phyloP scores from a whole-genome alignment of 2,888 invertebrate species.

The Dolichomitus sp. region DNA sequence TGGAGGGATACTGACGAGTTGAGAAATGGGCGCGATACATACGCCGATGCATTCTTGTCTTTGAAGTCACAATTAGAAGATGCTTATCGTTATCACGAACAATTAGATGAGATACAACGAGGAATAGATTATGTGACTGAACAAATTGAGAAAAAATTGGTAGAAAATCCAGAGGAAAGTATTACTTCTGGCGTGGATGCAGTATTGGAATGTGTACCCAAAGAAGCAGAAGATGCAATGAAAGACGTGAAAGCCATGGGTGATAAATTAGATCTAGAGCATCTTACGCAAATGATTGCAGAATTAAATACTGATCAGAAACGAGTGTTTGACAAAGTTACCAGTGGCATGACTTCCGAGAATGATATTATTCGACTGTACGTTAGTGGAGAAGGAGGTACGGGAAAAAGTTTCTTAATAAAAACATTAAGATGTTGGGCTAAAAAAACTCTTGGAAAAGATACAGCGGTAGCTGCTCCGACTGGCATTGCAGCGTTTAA shows the following conservation, averaged over 20 bases:
- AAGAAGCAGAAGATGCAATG: conserved; percentile 70
- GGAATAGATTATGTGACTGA: conserved; percentile 47
- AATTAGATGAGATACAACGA: conserved; percentile 1
- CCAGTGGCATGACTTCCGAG: conserved; percentile 11
- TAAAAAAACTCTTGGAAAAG: conserved; percentile 69
- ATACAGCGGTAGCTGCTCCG: conserved; percentile 74
- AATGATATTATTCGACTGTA: conserved; percentile 64
- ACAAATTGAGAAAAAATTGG: conserved; percentile 34
- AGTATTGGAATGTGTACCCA: too few species aligned
- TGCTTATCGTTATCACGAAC: conserved; percentile 53
- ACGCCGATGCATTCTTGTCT: conserved; percentile 64
- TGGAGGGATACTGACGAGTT: conserved; percentile 60
- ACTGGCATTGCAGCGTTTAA: conserved; percentile 80
- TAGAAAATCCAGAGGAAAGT: conserved; percentile 39
- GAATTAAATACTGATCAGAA: conserved; percentile 69
- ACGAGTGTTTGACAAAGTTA: conserved; percentile 65
- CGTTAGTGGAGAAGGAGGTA: conserved; percentile 61
- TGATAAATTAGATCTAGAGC: conserved; percentile 47
- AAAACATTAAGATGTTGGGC: conserved; percentile 72
- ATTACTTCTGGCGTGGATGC: conserved; percentile 55
- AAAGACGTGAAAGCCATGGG: conserved; percentile 68
- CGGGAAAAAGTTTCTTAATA: too few species aligned
- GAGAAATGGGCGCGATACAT: conserved; percentile 53
- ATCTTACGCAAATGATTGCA: conserved; percentile 63
- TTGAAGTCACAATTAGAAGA: conserved; percentile 36